These are phyloP conservation scores for Cercocebus atys DNA, from an alignment of 2,113 vertebrate species.

Conservation along the genomic window DNA sequence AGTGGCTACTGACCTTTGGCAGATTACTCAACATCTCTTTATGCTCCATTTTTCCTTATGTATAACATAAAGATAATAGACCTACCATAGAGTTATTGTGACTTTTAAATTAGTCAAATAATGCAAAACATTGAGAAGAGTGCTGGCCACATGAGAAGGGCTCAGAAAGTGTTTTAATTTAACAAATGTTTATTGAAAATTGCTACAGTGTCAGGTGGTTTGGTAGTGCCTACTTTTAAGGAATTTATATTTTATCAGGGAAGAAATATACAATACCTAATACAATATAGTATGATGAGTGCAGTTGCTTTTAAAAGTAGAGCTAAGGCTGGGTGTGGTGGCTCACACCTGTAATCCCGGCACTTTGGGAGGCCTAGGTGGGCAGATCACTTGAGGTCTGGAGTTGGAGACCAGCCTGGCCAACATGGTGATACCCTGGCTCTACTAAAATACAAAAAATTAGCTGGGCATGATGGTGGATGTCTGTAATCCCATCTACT, in stretches of 20 bases:
- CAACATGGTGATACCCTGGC: no score
- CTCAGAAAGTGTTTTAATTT: slow-evolving; percentile 20
- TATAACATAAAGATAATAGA: slow-evolving; percentile 28
- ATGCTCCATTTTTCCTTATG: not conserved
- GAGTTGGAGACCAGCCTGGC: no score
- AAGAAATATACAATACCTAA: not conserved
- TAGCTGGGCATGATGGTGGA: no score
- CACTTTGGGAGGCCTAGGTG: no score
- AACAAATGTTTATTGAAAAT: slow-evolving; percentile 15
- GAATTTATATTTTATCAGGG: not conserved
- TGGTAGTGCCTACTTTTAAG: not conserved
- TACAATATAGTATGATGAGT: not conserved
- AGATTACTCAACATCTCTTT: slow-evolving; percentile 42
- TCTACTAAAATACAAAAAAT: no score
- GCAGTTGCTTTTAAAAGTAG: not conserved
- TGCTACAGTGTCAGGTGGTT: not conserved
- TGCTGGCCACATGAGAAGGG: not conserved
- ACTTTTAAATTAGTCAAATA: not conserved
- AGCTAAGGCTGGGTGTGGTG: not conserved
- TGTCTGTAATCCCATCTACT: no score
- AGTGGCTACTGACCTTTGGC: not conserved
- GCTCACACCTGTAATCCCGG: no score
- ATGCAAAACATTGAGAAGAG: not conserved
- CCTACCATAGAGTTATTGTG: not conserved
- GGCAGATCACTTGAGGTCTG: no score